A percentile compares a stretch with the other conserved stretches of the same genome.
Conservation (phyloP, 2,797 vertebrate species). For the Momotus momota region DNA sequence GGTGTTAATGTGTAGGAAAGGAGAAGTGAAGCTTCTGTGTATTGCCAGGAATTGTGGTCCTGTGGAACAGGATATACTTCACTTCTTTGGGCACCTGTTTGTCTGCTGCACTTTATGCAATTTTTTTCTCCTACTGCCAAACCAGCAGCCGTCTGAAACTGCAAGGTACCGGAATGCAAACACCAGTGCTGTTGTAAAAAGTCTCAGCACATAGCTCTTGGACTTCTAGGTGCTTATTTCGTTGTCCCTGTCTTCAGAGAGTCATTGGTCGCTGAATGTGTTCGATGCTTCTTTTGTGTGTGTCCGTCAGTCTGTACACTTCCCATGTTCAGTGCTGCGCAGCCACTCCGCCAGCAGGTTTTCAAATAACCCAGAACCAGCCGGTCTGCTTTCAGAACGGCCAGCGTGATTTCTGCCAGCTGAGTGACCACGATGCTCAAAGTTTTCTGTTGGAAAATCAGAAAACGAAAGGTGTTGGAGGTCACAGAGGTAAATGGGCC, state of each 20-base stretch:
- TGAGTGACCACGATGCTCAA: neutral
- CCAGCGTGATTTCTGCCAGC: fast-evolving
- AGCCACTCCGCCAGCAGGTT: neutral
- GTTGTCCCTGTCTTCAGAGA: neutral
- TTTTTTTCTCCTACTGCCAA: neutral
- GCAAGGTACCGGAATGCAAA: neutral
- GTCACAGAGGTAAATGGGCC: neutral
- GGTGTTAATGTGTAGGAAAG: neutral
- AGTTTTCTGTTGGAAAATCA: neutral
- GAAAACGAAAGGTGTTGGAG: neutral
- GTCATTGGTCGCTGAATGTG: neutral
- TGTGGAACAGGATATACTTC: neutral
- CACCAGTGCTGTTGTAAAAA: neutral
- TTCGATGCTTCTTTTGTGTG: neutral
- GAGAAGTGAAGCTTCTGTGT: neutral
- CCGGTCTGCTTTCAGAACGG: neutral
- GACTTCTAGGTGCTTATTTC: neutral
- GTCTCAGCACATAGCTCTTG: neutral
- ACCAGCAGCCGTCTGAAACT: neutral
- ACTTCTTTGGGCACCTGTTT: neutral
- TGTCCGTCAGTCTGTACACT: neutral
- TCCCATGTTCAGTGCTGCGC: neutral
- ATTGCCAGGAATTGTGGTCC: neutral
- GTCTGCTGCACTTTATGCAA: neutral
- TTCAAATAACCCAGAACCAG: neutral